These are phyloP conservation scores for Scaptomyza tumidula DNA, from an alignment of 2,888 invertebrate genomes.

Conservation along the genomic window DNA sequence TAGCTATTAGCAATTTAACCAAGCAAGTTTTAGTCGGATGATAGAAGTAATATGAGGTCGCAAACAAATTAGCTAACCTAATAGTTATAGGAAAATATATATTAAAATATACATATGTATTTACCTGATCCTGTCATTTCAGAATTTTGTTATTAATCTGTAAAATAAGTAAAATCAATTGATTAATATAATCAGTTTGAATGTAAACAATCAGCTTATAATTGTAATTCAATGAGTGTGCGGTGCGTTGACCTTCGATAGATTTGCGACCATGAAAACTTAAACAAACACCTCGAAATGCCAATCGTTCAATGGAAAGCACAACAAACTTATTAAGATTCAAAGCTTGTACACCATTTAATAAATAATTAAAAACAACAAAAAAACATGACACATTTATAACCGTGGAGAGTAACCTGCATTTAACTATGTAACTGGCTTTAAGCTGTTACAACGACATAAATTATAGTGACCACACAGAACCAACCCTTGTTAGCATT, in stretches of 20 bases:
- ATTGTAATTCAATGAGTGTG: constrained; percentile 43
- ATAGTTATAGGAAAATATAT: not conserved
- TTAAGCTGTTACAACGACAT: constrained; percentile 1
- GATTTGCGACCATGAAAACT: constrained; percentile 40
- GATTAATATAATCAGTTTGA: constrained; percentile 35
- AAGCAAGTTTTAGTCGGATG: no score
- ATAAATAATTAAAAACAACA: constrained; percentile 14
- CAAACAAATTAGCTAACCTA: not conserved
- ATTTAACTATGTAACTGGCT: not conserved
- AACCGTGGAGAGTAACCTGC: not conserved
- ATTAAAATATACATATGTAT: constrained; percentile 3
- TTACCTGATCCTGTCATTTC: constrained; percentile 77
- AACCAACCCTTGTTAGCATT: constrained; percentile 24
- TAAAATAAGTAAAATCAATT: constrained; percentile 37
- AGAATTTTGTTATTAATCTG: constrained; percentile 33
- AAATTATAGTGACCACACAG: constrained; percentile 13
- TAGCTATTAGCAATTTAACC: no score
- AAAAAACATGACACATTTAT: constrained; percentile 2
- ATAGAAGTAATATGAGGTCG: not conserved
- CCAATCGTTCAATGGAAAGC: constrained; percentile 35
- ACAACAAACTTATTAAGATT: constrained; percentile 59
- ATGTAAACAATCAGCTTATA: constrained; percentile 42
- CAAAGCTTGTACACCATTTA: constrained; percentile 32
- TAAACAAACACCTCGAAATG: constrained; percentile 23
- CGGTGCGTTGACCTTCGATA: constrained; percentile 52